phyloP scores from a whole-genome alignment of 2,797 vertebrate species.

The Harpagifer antarcticus region DNA sequence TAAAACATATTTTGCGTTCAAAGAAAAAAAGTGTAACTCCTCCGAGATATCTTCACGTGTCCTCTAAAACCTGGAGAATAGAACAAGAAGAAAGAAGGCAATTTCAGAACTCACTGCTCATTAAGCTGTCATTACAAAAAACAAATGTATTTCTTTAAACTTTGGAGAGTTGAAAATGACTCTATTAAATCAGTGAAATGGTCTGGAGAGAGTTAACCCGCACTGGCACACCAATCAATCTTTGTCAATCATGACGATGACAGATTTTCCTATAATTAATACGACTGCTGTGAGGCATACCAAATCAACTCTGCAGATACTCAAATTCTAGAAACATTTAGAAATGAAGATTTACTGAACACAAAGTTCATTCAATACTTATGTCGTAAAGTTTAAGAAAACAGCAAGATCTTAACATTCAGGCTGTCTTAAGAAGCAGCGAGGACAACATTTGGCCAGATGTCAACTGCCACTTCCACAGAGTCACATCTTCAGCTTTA shows the following conservation, averaged over 20 bases:
- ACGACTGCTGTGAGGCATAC: constrained; percentile 61
- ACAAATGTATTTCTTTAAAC: constrained; percentile 70
- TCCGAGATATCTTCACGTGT: constrained; percentile 83
- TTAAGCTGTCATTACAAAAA: constrained; percentile 71
- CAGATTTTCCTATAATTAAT: constrained; percentile 73
- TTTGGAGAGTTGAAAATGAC: constrained; percentile 72
- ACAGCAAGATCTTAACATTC: background rate
- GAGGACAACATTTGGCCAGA: background rate
- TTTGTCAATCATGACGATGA: constrained; percentile 75
- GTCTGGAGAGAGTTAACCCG: constrained; percentile 71
- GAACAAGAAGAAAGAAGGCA: constrained; percentile 29
- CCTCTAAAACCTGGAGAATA: constrained; percentile 83
- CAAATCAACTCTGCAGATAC: constrained; percentile 43
- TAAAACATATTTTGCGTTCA: constrained; percentile 83
- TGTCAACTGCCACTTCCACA: background rate
- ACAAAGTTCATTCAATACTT: background rate
- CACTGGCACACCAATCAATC: constrained; percentile 71
- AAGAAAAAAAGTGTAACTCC: constrained; percentile 85
- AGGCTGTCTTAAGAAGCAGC: background rate
- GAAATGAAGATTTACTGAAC: constrained; percentile 1
- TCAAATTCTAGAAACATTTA: constrained; percentile 5
- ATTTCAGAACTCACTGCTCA: constrained; percentile 73
- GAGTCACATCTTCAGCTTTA: constrained; percentile 4
- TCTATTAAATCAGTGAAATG: constrained; percentile 75
- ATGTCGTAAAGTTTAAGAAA: background rate